These are phyloP conservation scores for Euwallacea fornicatus DNA, from an alignment of 1,140 invertebrate species.

Conservation along the genomic window DNA sequence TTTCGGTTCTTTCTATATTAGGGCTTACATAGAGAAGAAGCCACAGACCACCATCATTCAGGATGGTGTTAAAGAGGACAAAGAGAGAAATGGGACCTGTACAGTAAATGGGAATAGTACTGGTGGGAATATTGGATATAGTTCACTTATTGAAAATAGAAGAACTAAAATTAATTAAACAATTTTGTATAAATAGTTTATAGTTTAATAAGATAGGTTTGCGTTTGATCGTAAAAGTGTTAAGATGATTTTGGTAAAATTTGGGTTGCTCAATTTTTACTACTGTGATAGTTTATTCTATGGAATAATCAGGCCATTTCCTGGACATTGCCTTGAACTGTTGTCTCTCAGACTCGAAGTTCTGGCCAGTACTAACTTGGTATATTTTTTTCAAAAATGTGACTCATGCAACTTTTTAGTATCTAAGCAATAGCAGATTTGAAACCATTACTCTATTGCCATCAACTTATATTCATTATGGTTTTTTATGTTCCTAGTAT, in stretches of 20 bases:
- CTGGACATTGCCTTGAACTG: no score
- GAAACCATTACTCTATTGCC: no score
- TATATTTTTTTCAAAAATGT: no score
- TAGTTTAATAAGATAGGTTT: slow-evolving; percentile 7
- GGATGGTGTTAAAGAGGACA: slow-evolving; percentile 7
- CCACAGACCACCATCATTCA: slow-evolving; percentile 32
- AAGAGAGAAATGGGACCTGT: slow-evolving; percentile 7
- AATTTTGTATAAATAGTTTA: not conserved
- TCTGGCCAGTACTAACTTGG: no score
- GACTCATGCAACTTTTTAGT: no score
- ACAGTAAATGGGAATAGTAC: not conserved
- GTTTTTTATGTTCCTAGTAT: no score
- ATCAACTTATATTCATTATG: no score
- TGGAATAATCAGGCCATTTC: not conserved
- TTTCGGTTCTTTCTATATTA: slow-evolving; percentile 81
- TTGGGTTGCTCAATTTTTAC: slow-evolving; percentile 7
- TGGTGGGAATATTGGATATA: slow-evolving; percentile 15
- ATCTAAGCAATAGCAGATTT: no score
- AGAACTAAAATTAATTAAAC: slow-evolving; percentile 22
- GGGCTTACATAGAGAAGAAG: slow-evolving; percentile 65
- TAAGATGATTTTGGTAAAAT: not conserved
- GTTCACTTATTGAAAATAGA: slow-evolving; percentile 8
- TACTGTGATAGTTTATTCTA: slow-evolving; percentile 25
- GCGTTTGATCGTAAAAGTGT: not conserved
- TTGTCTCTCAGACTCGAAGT: no score